Evolutionary conservation across 2,888 invertebrate species (phyloP).

Genomic region (Acronicta leporina): DNA sequence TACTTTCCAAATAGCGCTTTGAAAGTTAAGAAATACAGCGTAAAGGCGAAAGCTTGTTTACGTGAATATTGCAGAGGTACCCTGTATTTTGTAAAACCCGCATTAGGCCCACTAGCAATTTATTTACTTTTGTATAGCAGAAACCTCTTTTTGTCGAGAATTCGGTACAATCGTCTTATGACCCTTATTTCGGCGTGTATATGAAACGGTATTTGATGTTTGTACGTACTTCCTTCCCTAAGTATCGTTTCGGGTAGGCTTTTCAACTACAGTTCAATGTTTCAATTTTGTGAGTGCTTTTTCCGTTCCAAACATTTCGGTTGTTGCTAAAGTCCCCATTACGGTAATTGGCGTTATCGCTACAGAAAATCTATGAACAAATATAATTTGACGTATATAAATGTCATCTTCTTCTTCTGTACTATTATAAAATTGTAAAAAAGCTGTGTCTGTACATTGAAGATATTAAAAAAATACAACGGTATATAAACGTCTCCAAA

Average conservation of each 20-base stretch:
- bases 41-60: slow-evolving; percentile 47
- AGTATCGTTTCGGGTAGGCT: slow-evolving; percentile 16
- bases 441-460: no score
- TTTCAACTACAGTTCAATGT: slow-evolving; percentile 9
- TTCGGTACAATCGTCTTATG: slow-evolving; percentile 45
- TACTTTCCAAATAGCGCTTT: slow-evolving; percentile 30
- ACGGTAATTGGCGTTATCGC: no score
- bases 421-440: no score
- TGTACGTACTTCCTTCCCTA: slow-evolving; percentile 20
- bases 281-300: slow-evolving; percentile 20
- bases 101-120: slow-evolving; percentile 58
- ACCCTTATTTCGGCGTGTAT: slow-evolving; percentile 30
- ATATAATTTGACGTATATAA: no score
- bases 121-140: slow-evolving; percentile 56
- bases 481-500: no score
- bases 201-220: slow-evolving; percentile 43
- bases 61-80: slow-evolving; percentile 61
- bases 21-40: slow-evolving; percentile 47
- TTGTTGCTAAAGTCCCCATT: no score
- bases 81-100: slow-evolving; percentile 54
- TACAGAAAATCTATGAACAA: no score
- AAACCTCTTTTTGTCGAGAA: slow-evolving; percentile 36
- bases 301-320: not conserved
- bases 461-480: no score
- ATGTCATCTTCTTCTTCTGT: no score